These are phyloP conservation scores for Phrynocephalus vlangalii DNA, from an alignment of 2,797 vertebrate species.

Conservation along the genomic window DNA sequence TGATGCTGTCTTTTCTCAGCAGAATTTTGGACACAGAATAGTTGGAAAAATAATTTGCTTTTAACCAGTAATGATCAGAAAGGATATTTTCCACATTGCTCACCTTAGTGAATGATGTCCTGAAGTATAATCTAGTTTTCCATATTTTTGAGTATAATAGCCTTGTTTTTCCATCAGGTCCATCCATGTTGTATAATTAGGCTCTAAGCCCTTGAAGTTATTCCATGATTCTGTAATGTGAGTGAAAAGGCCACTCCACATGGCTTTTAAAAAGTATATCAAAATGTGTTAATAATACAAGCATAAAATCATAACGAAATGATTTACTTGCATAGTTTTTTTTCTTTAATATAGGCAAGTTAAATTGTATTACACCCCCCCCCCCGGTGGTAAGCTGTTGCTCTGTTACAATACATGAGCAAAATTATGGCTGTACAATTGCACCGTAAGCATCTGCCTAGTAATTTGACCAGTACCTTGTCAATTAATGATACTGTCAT, in stretches of 20 bases:
- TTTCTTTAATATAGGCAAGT: background rate
- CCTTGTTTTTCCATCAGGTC: constrained; percentile 86
- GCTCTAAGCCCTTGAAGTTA: constrained; percentile 93
- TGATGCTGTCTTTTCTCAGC: too few relatives aligned
- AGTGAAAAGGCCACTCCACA: constrained; percentile 97
- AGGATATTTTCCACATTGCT: constrained; percentile 31
- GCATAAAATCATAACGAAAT: background rate
- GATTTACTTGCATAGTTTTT: background rate
- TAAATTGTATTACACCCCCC: too few relatives aligned
- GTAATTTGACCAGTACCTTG: too few relatives aligned
- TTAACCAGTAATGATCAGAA: background rate
- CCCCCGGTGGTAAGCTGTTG: too few relatives aligned
- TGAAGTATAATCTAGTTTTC: constrained; percentile 93
- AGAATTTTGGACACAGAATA: background rate
- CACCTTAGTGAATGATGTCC: constrained; percentile 96
- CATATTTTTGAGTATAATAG: constrained; percentile 86
- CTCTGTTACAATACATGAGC: too few relatives aligned
- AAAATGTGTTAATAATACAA: background rate
- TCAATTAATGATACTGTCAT: too few relatives aligned
- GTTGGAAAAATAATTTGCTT: background rate
- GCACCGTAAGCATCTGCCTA: too few relatives aligned
- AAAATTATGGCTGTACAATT: too few relatives aligned
- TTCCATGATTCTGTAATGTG: constrained; percentile 97
- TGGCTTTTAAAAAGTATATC: constrained; percentile 75
- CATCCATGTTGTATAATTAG: constrained; percentile 93